Base-by-base conservation (phyloP, 2,888 invertebrate species). In the Ramazzottius varieornatus region DNA sequence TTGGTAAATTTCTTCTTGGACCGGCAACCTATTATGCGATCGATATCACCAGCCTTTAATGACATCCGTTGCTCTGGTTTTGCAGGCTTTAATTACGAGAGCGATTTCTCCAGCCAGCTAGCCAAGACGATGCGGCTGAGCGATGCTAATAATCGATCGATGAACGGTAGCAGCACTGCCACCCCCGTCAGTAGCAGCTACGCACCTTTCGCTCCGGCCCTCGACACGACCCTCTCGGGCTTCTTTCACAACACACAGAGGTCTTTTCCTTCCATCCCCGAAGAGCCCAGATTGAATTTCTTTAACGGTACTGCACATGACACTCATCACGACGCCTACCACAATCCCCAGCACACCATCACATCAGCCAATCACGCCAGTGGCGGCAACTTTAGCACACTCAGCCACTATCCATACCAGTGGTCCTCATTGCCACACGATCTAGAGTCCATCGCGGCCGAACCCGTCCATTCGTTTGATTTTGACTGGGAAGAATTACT, bases 401-500 rank as follows among this genome's bases (percentile, higher is more conserved):
- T 40, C 40, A n/a, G n/a, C n/a, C 40, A 40, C 40, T 13, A 40
- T 40, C 8, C 40, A 8, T 40, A 40, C 40, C 29, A 29, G 54
- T 16, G n/a, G 54, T 4, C 54, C 16, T 8, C 40, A 40, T 29
- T 54, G 54, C 54, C 54, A 29, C 54, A 54, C 20, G 54, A 54
- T 29, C 24, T 54, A 24, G 54, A 54, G 54, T 54, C 54, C 16
- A 16, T 54, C 29, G 13, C 40, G 20, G 40, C 40, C 40, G 54
- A 54, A 24, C 54, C 54, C 4, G 29, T 54, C 16, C 54, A 54
- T 29, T 24, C 54, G n/a, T 54, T 54, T 29, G 54, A 54, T 29
- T 54, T 54, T 54, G 54, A 54, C 54, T 54, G 54, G 54, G 54
- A 54, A 29, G 54, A 54, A 29, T 24, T 54, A 24, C 54, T 54